Conservation (phyloP, 2,113 vertebrate species). For the Fregata magnificens region DNA sequence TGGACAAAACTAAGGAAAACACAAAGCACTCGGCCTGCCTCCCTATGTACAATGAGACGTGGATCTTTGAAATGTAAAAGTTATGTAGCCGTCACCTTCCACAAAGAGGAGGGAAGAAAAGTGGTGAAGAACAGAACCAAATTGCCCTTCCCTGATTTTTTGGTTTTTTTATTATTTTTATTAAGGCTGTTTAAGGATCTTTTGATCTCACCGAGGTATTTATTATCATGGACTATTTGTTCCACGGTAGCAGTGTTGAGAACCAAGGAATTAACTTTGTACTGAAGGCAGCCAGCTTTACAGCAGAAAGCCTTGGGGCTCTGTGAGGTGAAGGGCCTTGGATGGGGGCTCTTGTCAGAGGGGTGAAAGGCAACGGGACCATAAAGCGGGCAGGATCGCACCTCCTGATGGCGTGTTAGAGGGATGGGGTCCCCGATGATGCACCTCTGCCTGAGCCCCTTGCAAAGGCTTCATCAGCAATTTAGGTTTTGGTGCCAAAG, state of each 20-base stretch:
- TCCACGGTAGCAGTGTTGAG: background rate
- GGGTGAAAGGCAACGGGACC: background rate
- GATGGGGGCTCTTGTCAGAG: background rate
- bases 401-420: background rate
- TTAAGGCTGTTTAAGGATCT: conserved; percentile 25
- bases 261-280: background rate
- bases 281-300: background rate
- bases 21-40: conserved; percentile 14
- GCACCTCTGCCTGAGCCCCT: background rate
- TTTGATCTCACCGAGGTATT: conserved; percentile 39
- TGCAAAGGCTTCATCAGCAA: background rate
- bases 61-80: conserved; percentile 19
- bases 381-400: background rate
- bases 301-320: background rate
- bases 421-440: background rate
- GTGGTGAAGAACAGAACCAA: background rate
- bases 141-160: background rate
- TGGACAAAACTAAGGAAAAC: background rate
- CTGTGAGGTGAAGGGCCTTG: background rate
- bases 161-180: background rate
- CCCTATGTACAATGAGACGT: background rate
- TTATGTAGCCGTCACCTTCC: background rate
- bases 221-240: conserved; percentile 35
- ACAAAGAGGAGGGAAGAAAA: background rate
- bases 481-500: background rate